phyloP scores from a whole-genome alignment of 2,888 invertebrate species.

The Caenorhabditis uteleia region DNA sequence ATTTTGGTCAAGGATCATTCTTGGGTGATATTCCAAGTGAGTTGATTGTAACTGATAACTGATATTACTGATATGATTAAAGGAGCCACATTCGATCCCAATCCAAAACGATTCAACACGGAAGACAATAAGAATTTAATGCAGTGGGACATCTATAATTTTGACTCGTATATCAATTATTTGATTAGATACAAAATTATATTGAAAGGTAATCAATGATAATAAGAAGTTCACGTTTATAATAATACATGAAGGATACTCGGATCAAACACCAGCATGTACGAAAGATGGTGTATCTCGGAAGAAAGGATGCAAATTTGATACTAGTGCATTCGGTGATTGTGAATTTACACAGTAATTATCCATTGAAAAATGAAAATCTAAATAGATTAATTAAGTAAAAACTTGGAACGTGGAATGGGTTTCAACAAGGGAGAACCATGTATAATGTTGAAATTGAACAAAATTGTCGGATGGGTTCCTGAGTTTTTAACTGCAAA shows the following conservation, averaged over 20 bases:
- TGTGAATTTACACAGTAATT: conserved; percentile 10
- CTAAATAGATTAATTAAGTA: too few species aligned
- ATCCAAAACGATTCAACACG: conserved; percentile 34
- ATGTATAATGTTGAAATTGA: conserved; percentile 39
- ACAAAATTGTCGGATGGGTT: conserved; percentile 36
- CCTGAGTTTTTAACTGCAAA: conserved; percentile 11
- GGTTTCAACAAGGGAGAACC: conserved; percentile 40
- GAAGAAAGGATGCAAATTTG: conserved; percentile 20
- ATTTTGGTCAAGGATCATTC: conserved; percentile 40
- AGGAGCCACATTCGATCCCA: conserved; percentile 39
- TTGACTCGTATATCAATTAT: conserved; percentile 22
- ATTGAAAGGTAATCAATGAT: conserved; percentile 26
- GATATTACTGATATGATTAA: not conserved
- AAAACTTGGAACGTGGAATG: conserved; percentile 27
- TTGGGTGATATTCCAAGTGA: conserved; percentile 38
- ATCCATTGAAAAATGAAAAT: not conserved
- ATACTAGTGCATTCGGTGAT: conserved; percentile 23
- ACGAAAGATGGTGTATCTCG: not conserved
- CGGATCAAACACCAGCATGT: too few species aligned
- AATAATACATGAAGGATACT: too few species aligned
- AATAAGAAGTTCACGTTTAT: too few species aligned
- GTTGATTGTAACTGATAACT: not conserved
- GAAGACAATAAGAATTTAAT: conserved; percentile 22
- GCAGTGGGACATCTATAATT: conserved; percentile 35
- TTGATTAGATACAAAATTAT: conserved; percentile 39